Evolutionary conservation across 2,888 invertebrate species (phyloP).

Genomic region (Chymomyza caudatula): DNA sequence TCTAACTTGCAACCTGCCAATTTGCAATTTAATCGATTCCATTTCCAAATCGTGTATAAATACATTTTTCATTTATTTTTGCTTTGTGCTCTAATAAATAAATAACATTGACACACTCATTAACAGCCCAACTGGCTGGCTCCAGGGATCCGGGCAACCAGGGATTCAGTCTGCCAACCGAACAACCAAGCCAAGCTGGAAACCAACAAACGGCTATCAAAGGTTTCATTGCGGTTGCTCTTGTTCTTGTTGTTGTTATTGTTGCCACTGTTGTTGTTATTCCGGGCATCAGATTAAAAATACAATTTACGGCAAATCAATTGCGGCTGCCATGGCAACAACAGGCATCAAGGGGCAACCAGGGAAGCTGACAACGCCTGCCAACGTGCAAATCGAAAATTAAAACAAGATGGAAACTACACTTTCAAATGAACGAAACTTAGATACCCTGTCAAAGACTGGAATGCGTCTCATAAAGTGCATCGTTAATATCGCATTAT

Average conservation of each 20-base stretch:
- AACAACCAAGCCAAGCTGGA: conserved; percentile 34
- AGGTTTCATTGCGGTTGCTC: neutral
- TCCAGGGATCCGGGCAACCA: neutral
- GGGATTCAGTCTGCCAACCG: conserved; percentile 3
- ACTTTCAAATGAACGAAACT: neutral
- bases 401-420: conserved; percentile 40
- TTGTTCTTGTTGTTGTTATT: neutral
- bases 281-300: conserved; percentile 61
- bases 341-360: conserved; percentile 26
- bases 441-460: neutral
- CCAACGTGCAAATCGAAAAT: conserved; percentile 39
- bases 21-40: conserved; percentile 66
- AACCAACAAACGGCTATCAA: neutral
- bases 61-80: conserved; percentile 29
- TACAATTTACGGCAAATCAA: conserved; percentile 72
- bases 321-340: conserved; percentile 64
- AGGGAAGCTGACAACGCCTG: neutral
- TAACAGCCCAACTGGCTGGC: conserved; percentile 26
- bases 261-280: neutral
- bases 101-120: conserved; percentile 59
- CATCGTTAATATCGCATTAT: too few species aligned
- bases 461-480: too few species aligned
- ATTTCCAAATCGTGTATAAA: conserved; percentile 42
- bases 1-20: conserved; percentile 21
- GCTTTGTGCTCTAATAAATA: conserved; percentile 33